phyloP scores from a whole-genome alignment of 2,797 vertebrate species.

The Phataginus tetradactyla region DNA sequence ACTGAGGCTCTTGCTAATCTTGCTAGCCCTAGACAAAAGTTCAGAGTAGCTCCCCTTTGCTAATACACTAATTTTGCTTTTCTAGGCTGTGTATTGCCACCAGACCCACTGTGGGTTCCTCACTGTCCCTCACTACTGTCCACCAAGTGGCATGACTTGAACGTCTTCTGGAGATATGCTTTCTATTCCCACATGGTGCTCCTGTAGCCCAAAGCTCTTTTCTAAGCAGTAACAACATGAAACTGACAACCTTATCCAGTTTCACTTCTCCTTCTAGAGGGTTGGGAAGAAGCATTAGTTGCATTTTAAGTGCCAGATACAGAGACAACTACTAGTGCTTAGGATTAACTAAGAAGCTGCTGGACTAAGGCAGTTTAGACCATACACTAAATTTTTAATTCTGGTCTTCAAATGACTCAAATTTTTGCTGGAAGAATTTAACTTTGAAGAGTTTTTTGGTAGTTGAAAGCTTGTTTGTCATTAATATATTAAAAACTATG shows the following conservation, averaged over 20 bases:
- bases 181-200: background rate
- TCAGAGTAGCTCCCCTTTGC: background rate
- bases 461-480: constrained; percentile 37
- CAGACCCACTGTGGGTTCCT: background rate
- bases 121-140: background rate
- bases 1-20: background rate
- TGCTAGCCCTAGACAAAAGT: background rate
- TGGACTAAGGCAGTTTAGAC: constrained; percentile 18
- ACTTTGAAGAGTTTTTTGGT: background rate
- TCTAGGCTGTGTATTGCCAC: background rate
- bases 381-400: constrained; percentile 22
- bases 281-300: background rate
- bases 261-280: background rate
- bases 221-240: background rate
- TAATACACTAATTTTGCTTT: background rate
- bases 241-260: background rate
- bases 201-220: constrained; percentile 22
- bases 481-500: background rate
- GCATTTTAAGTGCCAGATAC: constrained; percentile 29
- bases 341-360: constrained; percentile 38
- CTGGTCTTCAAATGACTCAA: constrained; percentile 40
- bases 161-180: background rate
- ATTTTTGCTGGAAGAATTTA: constrained; percentile 30
- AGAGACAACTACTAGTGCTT: background rate
- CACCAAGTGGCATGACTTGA: background rate